phyloP scores from a whole-genome alignment of 1,140 invertebrate genomes.

The Lordiphosa collinella region DNA sequence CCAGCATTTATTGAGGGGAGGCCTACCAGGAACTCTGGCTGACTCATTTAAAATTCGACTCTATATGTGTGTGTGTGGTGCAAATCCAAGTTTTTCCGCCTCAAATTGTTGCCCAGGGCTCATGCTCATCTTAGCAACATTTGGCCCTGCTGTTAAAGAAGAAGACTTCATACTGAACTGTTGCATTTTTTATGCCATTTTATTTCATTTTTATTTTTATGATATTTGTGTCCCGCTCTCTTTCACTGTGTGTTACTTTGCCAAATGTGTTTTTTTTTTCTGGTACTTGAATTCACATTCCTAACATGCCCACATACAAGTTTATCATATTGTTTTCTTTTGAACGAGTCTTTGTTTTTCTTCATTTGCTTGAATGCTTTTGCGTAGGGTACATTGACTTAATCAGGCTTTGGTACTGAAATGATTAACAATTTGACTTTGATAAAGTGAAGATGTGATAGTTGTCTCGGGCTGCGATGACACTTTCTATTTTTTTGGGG shows the following conservation, averaged over 20 bases:
- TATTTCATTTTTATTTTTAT: conserved; percentile 67
- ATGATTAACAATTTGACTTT: too few relatives aligned
- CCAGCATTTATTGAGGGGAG: conserved; percentile 35
- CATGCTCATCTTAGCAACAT: background rate
- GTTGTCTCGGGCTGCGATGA: too few relatives aligned
- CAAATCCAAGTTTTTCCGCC: conserved; percentile 6
- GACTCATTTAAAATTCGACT: conserved; percentile 64
- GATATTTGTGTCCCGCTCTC: conserved; percentile 30
- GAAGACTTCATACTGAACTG: conserved; percentile 37
- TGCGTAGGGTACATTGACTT: background rate
- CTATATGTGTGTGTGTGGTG: conserved; percentile 27
- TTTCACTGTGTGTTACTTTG: conserved; percentile 9
- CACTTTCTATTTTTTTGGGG: too few relatives aligned
- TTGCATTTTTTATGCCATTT: conserved; percentile 72
- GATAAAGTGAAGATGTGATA: too few relatives aligned
- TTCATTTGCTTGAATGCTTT: conserved; percentile 11
- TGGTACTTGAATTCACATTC: conserved; percentile 1
- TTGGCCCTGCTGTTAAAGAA: conserved; percentile 45
- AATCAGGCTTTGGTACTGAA: too few relatives aligned
- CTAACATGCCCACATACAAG: conserved; percentile 14
- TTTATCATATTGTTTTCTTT: conserved; percentile 58
- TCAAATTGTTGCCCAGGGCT: background rate
- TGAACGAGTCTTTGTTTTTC: conserved; percentile 18
- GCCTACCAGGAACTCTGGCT: conserved; percentile 13
- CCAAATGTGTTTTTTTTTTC: conserved; percentile 18